Evolutionary conservation across 1,140 invertebrate genomes (phyloP).

Genomic region (Cotesia vestalis): DNA sequence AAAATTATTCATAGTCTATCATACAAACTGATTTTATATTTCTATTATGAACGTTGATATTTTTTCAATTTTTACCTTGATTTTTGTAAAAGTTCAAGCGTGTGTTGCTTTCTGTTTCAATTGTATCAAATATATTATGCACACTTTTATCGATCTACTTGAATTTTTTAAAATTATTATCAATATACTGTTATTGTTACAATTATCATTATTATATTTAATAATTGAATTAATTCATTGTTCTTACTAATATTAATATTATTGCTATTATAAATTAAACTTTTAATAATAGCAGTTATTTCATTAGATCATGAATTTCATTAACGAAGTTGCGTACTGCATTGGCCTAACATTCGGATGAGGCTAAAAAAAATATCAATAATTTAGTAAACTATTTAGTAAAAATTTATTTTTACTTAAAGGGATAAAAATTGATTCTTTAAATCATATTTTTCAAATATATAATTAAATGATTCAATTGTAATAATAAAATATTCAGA

Average conservation of each 20-base stretch:
- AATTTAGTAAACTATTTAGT: conserved; percentile 24
- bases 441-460: too few species aligned
- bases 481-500: too few species aligned
- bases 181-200: conserved; percentile 48
- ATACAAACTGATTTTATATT: neutral
- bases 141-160: conserved; percentile 59
- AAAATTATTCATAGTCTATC: too few species aligned
- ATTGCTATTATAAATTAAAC: conserved; percentile 34
- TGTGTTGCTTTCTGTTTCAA: conserved; percentile 46
- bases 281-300: conserved; percentile 37
- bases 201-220: conserved; percentile 30
- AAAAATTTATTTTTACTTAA: conserved; percentile 5
- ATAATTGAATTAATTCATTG: conserved; percentile 33
- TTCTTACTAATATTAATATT: conserved; percentile 31
- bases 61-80: neutral
- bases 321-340: conserved; percentile 87
- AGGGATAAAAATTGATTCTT: conserved; percentile 7
- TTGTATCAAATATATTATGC: conserved; percentile 57
- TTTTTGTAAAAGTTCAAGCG: conserved; percentile 36
- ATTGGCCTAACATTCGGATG: conserved; percentile 98
- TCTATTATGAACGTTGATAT: conserved; percentile 16
- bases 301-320: conserved; percentile 72
- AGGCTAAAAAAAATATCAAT: conserved; percentile 75
- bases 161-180: conserved; percentile 47
- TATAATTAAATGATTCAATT: too few species aligned